Conservation (phyloP, 1,140 invertebrate species). For the Magallana gigas region DNA sequence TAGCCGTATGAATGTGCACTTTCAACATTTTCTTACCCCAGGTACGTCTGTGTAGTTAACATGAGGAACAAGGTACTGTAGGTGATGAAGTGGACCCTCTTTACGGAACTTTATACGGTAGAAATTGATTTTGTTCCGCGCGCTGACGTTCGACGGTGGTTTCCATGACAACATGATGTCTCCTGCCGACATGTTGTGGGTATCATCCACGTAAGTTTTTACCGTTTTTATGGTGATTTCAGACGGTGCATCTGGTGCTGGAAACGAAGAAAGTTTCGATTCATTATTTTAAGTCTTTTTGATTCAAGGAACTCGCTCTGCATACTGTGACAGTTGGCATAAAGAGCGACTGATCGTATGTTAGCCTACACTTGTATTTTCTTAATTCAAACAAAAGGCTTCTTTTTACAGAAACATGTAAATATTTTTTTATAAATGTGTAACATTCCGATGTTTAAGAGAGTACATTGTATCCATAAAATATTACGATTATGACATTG, state of each 20-base stretch:
- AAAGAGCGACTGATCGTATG: no score
- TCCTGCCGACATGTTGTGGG: not conserved
- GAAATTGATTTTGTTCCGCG: not conserved
- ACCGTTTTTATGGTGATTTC: not conserved
- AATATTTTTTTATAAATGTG: no score
- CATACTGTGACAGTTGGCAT: no score
- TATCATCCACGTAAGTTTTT: not conserved
- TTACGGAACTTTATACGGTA: constrained; percentile 27
- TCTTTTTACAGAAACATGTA: no score
- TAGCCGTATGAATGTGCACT: no score
- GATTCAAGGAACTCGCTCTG: no score
- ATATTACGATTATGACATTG: no score
- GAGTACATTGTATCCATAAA: no score
- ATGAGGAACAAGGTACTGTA: constrained; percentile 11
- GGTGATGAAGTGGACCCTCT: constrained; percentile 21
- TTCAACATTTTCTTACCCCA: not conserved
- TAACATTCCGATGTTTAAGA: no score
- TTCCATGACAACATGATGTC: constrained; percentile 32
- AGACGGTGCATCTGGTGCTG: not conserved
- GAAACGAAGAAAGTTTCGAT: not conserved
- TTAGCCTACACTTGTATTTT: no score
- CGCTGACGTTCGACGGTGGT: constrained; percentile 5
- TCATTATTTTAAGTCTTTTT: no score
- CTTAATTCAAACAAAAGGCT: no score
- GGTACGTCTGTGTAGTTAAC: not conserved